Percentiles rank a stretch among this genome's conserved stretches.
Conservation (phyloP, 2,797 vertebrate species). For the Gadopsis bispinosus region DNA sequence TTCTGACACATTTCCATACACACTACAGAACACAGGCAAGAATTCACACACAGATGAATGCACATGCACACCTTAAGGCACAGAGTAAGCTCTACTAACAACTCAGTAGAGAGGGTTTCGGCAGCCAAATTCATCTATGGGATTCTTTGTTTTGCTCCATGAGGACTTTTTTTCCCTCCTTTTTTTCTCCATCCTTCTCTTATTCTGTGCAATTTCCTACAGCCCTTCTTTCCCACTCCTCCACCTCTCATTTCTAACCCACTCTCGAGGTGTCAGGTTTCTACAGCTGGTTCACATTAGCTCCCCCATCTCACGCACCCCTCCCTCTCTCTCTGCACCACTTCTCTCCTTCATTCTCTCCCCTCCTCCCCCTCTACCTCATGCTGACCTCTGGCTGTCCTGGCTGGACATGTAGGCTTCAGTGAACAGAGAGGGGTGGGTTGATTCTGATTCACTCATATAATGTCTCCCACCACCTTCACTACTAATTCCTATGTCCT, state of each 20-base stretch:
- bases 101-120: conserved; percentile 44
- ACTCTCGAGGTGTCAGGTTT: conserved; percentile 86
- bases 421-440: conserved; percentile 45
- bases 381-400: conserved; percentile 78
- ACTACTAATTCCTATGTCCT: conserved; percentile 42
- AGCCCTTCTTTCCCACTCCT: conserved; percentile 72
- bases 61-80: conserved; percentile 31
- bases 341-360: conserved; percentile 39
- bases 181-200: conserved; percentile 66
- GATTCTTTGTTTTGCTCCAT: conserved; percentile 80
- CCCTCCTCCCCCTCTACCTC: conserved; percentile 66
- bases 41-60: conserved; percentile 24
- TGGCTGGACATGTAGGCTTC: conserved; percentile 65
- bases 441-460: conserved; percentile 65
- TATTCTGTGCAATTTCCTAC: conserved; percentile 65
- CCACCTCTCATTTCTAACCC: conserved; percentile 74
- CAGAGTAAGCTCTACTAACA: conserved; percentile 48
- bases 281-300: conserved; percentile 89
- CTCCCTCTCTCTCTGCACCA: conserved; percentile 40
- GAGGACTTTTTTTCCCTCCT: conserved; percentile 58
- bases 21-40: conserved; percentile 12
- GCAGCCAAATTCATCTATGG: conserved; percentile 77
- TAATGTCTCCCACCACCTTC: conserved; percentile 51
- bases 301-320: conserved; percentile 69
- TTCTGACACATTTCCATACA: conserved; percentile 29